phyloP scores from a whole-genome alignment of 2,797 vertebrate species.

The Spheniscus humboldti region DNA sequence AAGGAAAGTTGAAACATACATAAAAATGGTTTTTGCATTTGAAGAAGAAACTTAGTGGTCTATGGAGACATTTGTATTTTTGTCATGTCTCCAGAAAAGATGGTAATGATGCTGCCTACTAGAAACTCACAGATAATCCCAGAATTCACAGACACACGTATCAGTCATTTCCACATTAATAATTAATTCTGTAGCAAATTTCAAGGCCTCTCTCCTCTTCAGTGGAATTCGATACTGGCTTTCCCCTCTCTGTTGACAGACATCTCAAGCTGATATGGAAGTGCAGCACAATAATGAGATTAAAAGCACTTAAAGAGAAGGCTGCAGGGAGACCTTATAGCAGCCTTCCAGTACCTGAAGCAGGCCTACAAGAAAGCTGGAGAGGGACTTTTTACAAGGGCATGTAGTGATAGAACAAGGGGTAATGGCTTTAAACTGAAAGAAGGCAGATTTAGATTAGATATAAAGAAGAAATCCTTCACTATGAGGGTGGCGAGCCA shows the following conservation, averaged over 20 bases:
- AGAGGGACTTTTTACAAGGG: no score
- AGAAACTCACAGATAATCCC: background rate
- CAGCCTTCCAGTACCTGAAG: no score
- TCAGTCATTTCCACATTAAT: background rate
- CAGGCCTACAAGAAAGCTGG: no score
- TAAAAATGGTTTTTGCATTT: background rate
- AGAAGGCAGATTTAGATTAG: no score
- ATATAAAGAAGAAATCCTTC: no score
- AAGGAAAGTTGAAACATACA: background rate
- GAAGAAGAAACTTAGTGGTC: background rate
- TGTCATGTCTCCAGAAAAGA: background rate
- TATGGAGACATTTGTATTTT: background rate
- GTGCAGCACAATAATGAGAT: background rate
- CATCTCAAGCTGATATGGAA: background rate
- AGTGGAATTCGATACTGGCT: background rate
- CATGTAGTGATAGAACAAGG: no score
- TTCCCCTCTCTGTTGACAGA: background rate
- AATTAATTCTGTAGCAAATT: background rate
- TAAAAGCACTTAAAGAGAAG: background rate
- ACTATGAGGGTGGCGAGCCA: no score
- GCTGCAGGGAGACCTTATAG: no score
- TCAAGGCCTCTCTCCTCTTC: background rate
- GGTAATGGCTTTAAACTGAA: no score
- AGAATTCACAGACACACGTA: background rate
- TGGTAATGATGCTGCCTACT: background rate